A percentile compares a stretch with the other conserved stretches of the same genome.
Evolutionary conservation across 2,888 invertebrate species (phyloP).

Genomic region (Cephus sareptanus): DNA sequence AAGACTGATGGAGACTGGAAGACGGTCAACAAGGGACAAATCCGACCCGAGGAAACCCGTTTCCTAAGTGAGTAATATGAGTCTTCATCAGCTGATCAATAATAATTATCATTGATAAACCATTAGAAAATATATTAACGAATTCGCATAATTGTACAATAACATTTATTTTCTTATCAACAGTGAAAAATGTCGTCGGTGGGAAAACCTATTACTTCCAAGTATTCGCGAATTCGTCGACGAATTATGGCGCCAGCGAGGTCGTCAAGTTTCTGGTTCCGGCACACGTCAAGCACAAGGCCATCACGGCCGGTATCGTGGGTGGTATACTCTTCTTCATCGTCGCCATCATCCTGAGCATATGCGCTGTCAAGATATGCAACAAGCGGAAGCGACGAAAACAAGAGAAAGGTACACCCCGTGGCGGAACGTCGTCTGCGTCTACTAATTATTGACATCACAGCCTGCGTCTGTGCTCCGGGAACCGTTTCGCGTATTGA

Average conservation of each 20-base stretch:
- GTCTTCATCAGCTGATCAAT: not conserved
- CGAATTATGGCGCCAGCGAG: conserved; percentile 88
- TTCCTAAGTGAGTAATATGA: conserved; percentile 76
- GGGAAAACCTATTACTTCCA: conserved; percentile 93
- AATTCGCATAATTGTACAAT: no score
- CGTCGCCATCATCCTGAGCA: conserved; percentile 95
- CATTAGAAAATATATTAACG: not conserved
- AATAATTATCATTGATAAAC: not conserved
- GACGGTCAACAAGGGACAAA: conserved; percentile 87
- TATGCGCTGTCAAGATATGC: conserved; percentile 98
- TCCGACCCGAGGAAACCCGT: conserved; percentile 89
- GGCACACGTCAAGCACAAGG: conserved; percentile 92
- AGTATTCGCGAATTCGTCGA: conserved; percentile 88
- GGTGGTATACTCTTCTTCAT: conserved; percentile 97
- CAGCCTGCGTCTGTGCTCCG: conserved; percentile 46
- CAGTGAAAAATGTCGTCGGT: conserved; percentile 91
- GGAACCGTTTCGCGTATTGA: conserved; percentile 21
- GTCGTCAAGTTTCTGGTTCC: conserved; percentile 90
- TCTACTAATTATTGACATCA: conserved; percentile 25
- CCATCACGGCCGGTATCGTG: conserved; percentile 95
- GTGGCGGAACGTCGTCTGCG: conserved; percentile 1
- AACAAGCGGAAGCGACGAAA: conserved; percentile 96
- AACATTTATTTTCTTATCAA: conserved; percentile 38
- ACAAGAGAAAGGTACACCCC: conserved; percentile 92
- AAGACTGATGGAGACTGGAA: conserved; percentile 91